phyloP scores from a whole-genome alignment of 1,140 invertebrate species.

The Lasioglossum baleicum region DNA sequence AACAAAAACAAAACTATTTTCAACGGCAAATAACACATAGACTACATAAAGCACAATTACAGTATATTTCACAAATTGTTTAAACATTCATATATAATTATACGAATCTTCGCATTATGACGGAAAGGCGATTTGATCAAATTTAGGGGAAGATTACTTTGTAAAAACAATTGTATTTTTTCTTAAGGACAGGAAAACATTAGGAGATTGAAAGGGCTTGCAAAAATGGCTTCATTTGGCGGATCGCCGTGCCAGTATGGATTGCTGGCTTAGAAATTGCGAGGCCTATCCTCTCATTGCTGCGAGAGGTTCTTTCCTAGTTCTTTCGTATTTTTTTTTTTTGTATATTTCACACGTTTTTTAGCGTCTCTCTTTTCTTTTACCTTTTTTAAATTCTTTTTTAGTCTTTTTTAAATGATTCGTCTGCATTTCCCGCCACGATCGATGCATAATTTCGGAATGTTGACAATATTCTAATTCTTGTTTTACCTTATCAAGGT shows the following conservation, averaged over 20 bases:
- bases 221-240: slow-evolving; percentile 45
- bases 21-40: slow-evolving; percentile 71
- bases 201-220: slow-evolving; percentile 51
- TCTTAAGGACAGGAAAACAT: slow-evolving; percentile 53
- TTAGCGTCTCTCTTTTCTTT: slow-evolving; percentile 22
- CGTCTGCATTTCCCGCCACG: slow-evolving; percentile 47
- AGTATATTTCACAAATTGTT: slow-evolving; percentile 79
- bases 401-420: slow-evolving; percentile 19
- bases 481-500: slow-evolving; percentile 56
- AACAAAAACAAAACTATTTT: slow-evolving; percentile 50
- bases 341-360: slow-evolving; percentile 24
- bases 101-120: slow-evolving; percentile 74
- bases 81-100: slow-evolving; percentile 80
- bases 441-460: slow-evolving; percentile 64
- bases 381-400: slow-evolving; percentile 16
- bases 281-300: slow-evolving; percentile 53
- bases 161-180: slow-evolving; percentile 61
- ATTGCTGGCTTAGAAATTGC: slow-evolving; percentile 48
- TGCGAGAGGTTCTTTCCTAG: slow-evolving; percentile 49
- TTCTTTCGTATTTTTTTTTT: slow-evolving; percentile 6
- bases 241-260: slow-evolving; percentile 38
- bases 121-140: slow-evolving; percentile 72
- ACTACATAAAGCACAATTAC: slow-evolving; percentile 78
- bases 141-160: slow-evolving; percentile 56
- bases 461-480: slow-evolving; percentile 55